These are phyloP conservation scores for Eucera pruinosa DNA, from an alignment of 2,888 invertebrate species.

Conservation along the genomic window DNA sequence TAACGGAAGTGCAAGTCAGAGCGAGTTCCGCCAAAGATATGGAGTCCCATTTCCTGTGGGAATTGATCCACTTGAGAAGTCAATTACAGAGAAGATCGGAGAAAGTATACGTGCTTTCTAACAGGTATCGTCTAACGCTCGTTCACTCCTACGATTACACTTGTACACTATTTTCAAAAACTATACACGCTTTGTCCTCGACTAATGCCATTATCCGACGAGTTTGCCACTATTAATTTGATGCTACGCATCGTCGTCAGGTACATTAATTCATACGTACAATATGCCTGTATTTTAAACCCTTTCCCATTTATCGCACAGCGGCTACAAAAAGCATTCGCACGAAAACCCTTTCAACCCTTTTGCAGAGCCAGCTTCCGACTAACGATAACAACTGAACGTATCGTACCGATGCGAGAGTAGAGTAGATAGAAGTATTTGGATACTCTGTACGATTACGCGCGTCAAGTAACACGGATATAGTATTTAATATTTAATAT, in stretches of 20 bases:
- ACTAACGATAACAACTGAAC: too few species aligned
- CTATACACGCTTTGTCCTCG: slow-evolving; percentile 26
- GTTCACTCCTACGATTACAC: too few species aligned
- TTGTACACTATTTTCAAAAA: not conserved
- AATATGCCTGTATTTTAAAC: not conserved
- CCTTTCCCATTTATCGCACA: too few species aligned
- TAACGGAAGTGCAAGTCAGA: slow-evolving; percentile 98
- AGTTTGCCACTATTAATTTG: slow-evolving; percentile 24
- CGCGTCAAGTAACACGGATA: too few species aligned
- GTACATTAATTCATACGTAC: slow-evolving; percentile 17
- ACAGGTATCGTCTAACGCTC: slow-evolving; percentile 88
- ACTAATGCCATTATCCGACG: slow-evolving; percentile 12
- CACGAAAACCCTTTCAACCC: too few species aligned
- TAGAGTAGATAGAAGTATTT: too few species aligned
- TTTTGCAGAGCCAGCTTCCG: too few species aligned
- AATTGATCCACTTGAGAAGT: slow-evolving; percentile 96
- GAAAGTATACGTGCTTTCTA: slow-evolving; percentile 98
- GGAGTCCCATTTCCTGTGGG: slow-evolving; percentile 99
- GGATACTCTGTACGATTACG: too few species aligned
- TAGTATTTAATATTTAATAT: too few species aligned
- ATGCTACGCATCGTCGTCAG: slow-evolving; percentile 29
- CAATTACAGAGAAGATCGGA: slow-evolving; percentile 97
- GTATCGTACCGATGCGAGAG: too few species aligned
- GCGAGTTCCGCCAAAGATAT: slow-evolving; percentile 97
- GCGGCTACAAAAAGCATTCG: too few species aligned